Evolutionary conservation across 2,113 vertebrate species (phyloP).

Genomic region (Mus pahari): DNA sequence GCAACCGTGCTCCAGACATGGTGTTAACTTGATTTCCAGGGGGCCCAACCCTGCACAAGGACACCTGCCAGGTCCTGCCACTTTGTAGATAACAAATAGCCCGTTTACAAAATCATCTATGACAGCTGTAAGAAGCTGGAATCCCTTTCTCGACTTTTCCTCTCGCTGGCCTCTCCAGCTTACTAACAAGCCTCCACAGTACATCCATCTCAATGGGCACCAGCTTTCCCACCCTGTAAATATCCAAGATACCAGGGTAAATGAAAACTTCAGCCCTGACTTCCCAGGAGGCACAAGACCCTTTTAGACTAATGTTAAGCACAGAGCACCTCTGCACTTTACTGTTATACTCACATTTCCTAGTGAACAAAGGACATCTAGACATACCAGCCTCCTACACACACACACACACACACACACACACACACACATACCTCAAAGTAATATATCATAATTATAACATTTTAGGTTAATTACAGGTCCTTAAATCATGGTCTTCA

Average conservation of each 20-base stretch:
- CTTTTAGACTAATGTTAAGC: not conserved
- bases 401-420: not conserved
- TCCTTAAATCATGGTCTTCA: not conserved
- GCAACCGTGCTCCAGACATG: not conserved
- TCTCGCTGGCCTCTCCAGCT: not conserved
- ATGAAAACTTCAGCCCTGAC: not conserved
- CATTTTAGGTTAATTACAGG: not conserved
- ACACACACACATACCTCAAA: not conserved
- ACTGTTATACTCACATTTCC: not conserved
- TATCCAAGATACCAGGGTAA: not conserved
- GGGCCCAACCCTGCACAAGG: not conserved
- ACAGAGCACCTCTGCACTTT: not conserved
- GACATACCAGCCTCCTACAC: not conserved
- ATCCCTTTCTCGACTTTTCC: not conserved
- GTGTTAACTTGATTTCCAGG: not conserved
- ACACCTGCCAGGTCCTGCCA: not conserved
- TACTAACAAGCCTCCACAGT: not conserved
- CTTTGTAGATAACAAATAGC: not conserved
- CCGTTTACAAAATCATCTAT: constrained; percentile 22
- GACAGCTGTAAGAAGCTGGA: not conserved
- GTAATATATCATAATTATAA: constrained; percentile 1
- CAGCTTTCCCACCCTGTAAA: not conserved
- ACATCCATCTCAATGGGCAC: not conserved
- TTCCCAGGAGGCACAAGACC: not conserved
- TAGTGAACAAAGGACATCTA: not conserved